Conservation (phyloP, 2,888 invertebrate species). For the Oscheius sp. region DNA sequence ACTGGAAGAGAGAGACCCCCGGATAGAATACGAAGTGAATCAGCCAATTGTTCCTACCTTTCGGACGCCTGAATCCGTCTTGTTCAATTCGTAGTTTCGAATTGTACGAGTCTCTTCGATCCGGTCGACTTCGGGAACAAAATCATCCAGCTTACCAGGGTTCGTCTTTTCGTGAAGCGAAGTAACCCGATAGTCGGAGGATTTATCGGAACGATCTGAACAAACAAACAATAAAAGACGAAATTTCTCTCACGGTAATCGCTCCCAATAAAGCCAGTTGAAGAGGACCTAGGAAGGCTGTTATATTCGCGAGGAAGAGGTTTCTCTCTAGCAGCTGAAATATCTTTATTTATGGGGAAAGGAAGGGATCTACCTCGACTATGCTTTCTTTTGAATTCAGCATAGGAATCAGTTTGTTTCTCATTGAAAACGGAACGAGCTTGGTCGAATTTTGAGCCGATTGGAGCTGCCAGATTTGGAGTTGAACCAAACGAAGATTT, state of each 20-base stretch:
- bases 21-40: too few relatives aligned
- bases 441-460: slow-evolving; percentile 6
- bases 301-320: slow-evolving; percentile 46
- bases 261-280: slow-evolving; percentile 18
- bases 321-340: slow-evolving; percentile 32
- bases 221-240: neutral
- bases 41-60: slow-evolving; percentile 8
- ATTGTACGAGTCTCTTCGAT: slow-evolving; percentile 39
- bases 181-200: slow-evolving; percentile 38
- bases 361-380: slow-evolving; percentile 15
- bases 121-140: slow-evolving; percentile 63
- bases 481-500: slow-evolving; percentile 16
- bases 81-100: slow-evolving; percentile 41
- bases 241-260: neutral
- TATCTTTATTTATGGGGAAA: neutral
- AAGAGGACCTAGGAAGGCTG: slow-evolving; percentile 45
- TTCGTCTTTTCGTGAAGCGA: slow-evolving; percentile 49
- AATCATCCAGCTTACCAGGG: slow-evolving; percentile 64
- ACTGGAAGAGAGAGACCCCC: too few relatives aligned
- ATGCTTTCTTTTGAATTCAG: slow-evolving; percentile 51
- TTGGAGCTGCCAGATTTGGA: slow-evolving; percentile 13
- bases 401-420: slow-evolving; percentile 40
- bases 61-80: slow-evolving; percentile 15
- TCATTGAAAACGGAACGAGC: slow-evolving; percentile 20
- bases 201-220: slow-evolving; percentile 1